Base-by-base conservation (phyloP, 2,888 invertebrate genomes). In the Nasonia oneida region DNA sequence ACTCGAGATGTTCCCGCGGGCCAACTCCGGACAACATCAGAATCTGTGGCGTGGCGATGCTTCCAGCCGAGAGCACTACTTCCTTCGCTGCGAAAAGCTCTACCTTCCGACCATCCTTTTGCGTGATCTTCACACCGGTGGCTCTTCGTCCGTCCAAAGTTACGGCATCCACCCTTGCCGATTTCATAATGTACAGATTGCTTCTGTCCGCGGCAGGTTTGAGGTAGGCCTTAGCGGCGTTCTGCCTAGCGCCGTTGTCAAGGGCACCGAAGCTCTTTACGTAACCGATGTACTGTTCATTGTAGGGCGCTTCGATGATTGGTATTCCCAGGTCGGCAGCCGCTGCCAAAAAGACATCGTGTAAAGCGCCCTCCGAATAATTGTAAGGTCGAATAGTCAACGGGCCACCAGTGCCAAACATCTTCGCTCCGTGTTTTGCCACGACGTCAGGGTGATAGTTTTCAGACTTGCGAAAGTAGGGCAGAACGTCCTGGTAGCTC, bases 21-120 rank as follows among this genome's bases (percentile, higher is more conserved):
- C 95, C 95, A 14, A 96, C 94, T 0, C 96, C 96, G 0, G 96
- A 96, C 18, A 96, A 91, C 95, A 96, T 95, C 64, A 97, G 93
- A 6, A 97, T 89, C 89, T 97, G 96, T 0, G 96, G 96, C 0
- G 95, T 95, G 89, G 95, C 96, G 77, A 97, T 94, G 3, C 95
- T 94, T 3, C 97, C 97, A 0, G 95, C 96, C 15, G 95, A 95
- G 8, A 97, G 89, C 83, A 96, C 95, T 0, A 97, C 94, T 89
- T 96, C 96, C 86, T 95, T 95, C 10, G 93, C 93, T 8, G 95
- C 95, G 67, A 87, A 88, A n/a, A 90, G 87, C 2, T 82, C 89
- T 1, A 93, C 14, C 14, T 76, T 84, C 74, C 88, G 88, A 0
- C 91, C 92, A 23, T 90, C 89, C 88, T 93, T 88, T 90, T 94